Base-by-base conservation (phyloP, 1,140 invertebrate species). In the Penaeus vannamei region DNA sequence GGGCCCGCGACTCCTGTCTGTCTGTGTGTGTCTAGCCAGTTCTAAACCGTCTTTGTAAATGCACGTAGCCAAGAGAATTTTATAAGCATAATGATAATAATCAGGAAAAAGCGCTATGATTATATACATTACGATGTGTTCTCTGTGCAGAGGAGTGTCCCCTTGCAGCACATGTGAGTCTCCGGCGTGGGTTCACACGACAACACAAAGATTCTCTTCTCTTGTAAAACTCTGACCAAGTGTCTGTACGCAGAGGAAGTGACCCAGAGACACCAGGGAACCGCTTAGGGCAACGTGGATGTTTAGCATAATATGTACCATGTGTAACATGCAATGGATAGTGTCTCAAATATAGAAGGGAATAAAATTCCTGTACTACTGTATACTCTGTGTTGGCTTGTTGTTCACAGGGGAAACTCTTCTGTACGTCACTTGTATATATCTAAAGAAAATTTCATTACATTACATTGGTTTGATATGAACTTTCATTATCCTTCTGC, bases 11-110 rank as follows among this genome's bases (percentile, higher is more conserved):
- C 42, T 42, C 62, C 64, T n/a, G 61, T 64, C 53, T 53, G 53
- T 69, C 46, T 32, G 61, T 29, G 82, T 66, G 83, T 84, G 61
- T 69, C 19, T 64, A 84, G 83, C 83, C 83, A 46, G 83, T 46
- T 84, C 83, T 64, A 66, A 84, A 66, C 83, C 83, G 79, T 84
- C 83, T 84, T 84, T 84, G 83, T 84, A 84, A 84, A 84, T 69
- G 83, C 83, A 84, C 83, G 83, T 84, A 84, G 83, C 42, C 61
- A 64, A 64, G 83, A 84, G 83, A 84, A 69, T 84, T 84, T 84
- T 84, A 84, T 84, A 84, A 84, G 83, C 83, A 84, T 84, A 84
- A 84, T 64, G 36, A 81, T 81, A 81, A 26, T 81, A 81, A 84
- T 84, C 20, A 66, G 64, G 23, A 64, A 84, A 84, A 17, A 84